Evolutionary conservation across 2,113 vertebrate genomes (phyloP).

Genomic region (Calypte anna): DNA sequence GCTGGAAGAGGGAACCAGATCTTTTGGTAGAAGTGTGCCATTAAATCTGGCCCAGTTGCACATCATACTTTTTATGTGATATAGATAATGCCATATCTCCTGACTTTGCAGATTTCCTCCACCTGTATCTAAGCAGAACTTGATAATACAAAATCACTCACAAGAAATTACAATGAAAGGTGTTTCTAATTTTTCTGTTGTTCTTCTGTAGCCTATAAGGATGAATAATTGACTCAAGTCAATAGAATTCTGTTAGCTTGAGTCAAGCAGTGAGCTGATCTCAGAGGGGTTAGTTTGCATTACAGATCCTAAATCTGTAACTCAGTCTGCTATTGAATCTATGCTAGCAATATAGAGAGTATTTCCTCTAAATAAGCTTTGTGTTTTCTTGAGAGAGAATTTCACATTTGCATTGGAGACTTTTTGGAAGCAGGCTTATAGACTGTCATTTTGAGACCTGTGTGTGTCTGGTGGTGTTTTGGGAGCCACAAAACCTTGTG

Average conservation of each 20-base stretch:
- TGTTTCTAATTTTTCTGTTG: not conserved
- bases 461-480: accelerated
- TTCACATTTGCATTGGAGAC: not conserved
- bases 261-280: not conserved
- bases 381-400: not conserved
- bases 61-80: not conserved
- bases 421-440: not conserved
- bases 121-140: not conserved
- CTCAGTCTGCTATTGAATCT: not conserved
- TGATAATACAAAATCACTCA: not conserved
- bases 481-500: not conserved
- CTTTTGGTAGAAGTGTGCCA: not conserved
- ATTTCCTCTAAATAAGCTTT: not conserved
- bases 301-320: not conserved
- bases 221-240: not conserved
- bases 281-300: not conserved
- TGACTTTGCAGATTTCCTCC: not conserved
- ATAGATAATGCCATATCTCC: not conserved
- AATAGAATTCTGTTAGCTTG: not conserved
- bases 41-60: not conserved
- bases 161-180: not conserved
- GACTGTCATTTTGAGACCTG: not conserved
- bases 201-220: not conserved
- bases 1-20: not conserved
- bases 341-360: not conserved